Base-by-base conservation (phyloP, 2,797 vertebrate genomes). In the Huso huso region DNA sequence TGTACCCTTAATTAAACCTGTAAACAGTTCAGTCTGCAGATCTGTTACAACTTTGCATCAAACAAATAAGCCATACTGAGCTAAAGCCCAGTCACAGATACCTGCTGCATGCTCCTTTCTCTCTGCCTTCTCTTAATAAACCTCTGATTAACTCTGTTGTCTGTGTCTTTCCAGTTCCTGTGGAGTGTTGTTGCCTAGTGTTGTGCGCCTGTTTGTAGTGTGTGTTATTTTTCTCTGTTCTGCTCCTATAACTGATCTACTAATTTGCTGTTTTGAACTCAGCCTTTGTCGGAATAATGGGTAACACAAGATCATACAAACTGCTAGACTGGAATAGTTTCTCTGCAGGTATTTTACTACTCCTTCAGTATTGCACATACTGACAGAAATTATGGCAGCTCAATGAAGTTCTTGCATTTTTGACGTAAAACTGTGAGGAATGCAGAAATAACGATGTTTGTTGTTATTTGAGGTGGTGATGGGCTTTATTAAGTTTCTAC, bases 271-370 rank as follows among this genome's bases (percentile, higher is more conserved):
- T 98, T 96, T 94, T 97, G 93, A 95, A 92, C 94, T 95, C 94
- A 99, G 97, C 95, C 90, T 95, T 97, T 91, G 90, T 89, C 89
- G 90, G 90, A 87, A 90, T 91, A 83, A 91, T 91, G 97, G 95
- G 95, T 97, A 99, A 97, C 94, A 95, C 94, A 84, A 96, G 95
- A 96, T 95, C 96, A 92, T 96, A 98, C 96, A 99, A 99, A 98
- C 97, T 99, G 91, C 97, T 99, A 97, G 97, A 99, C 95, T 99
- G 97, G 97, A 99, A 98, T 99, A 99, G 95, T 99, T 93, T 95
- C 95, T 94, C 93, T 87, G 93, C 97, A 99, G 97, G 97, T 99
- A 99, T 95, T 96, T 89, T 83, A 85, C 83, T 84, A 89, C 86
- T 92, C 91, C 91, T 91, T 93, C 90, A 89, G 91, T 94, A 89